A percentile compares a stretch with the other conserved stretches of the same genome.
These are phyloP conservation scores for Plutella xylostella DNA, from an alignment of 2,888 invertebrate genomes.

Conservation along the genomic window DNA sequence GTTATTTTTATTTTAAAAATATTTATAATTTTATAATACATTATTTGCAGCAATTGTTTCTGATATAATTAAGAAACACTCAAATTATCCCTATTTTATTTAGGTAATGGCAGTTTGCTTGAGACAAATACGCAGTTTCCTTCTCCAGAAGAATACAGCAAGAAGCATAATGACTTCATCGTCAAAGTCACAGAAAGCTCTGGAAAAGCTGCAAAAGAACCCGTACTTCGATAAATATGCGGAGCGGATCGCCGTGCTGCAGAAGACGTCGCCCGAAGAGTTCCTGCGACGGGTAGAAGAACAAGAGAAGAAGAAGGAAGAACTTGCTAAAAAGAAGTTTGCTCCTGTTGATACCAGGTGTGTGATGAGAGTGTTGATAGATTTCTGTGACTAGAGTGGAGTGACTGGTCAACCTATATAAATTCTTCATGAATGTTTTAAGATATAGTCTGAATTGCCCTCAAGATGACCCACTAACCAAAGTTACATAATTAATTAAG, in stretches of 20 bases:
- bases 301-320: slow-evolving; percentile 39
- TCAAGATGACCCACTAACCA: too few relatives aligned
- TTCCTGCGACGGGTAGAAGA: slow-evolving; percentile 74
- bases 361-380: too few relatives aligned
- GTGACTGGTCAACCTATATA: too few relatives aligned
- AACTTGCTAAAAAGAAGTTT: slow-evolving; percentile 43
- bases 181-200: slow-evolving; percentile 49
- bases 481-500: too few relatives aligned
- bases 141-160: neutral
- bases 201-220: slow-evolving; percentile 73
- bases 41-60: too few relatives aligned
- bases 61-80: too few relatives aligned
- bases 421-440: too few relatives aligned
- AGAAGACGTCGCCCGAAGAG: slow-evolving; percentile 81
- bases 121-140: neutral
- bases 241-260: slow-evolving; percentile 77
- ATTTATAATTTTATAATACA: too few relatives aligned
- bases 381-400: too few relatives aligned
- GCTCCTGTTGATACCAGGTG: slow-evolving; percentile 52
- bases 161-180: slow-evolving; percentile 41
- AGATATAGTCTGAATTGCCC: too few relatives aligned
- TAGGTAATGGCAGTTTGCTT: neutral
- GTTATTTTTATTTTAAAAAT: too few relatives aligned
- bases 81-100: too few relatives aligned
- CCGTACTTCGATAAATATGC: slow-evolving; percentile 88